Conservation (phyloP, 2,888 invertebrate genomes). For the Andrena flavipes region DNA sequence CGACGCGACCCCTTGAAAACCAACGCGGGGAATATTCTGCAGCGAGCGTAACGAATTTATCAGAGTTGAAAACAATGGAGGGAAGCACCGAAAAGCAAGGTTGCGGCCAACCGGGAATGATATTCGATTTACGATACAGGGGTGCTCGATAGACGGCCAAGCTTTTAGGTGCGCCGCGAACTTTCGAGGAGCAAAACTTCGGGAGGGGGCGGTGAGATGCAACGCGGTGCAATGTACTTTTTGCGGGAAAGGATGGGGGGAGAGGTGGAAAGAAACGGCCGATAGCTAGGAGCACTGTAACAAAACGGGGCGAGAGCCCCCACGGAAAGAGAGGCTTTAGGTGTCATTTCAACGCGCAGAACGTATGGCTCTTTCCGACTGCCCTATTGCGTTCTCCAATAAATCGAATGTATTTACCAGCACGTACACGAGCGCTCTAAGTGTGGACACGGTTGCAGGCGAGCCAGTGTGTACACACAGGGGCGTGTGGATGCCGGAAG, state of each 20-base stretch:
- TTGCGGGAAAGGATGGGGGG: not conserved
- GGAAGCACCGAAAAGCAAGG: not conserved
- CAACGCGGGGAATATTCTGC: not conserved
- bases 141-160: not conserved
- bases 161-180: not conserved
- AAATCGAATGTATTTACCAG: slow-evolving; percentile 73
- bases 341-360: slow-evolving; percentile 58
- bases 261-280: slow-evolving; percentile 11
- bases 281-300: slow-evolving; percentile 60
- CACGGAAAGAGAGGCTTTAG: slow-evolving; percentile 67
- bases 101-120: not conserved
- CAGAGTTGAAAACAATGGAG: slow-evolving; percentile 6
- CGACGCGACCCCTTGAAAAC: not conserved
- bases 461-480: slow-evolving; percentile 7
- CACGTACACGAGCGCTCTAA: slow-evolving; percentile 7
- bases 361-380: slow-evolving; percentile 63
- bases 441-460: not conserved
- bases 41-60: not conserved
- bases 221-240: not conserved
- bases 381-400: slow-evolving; percentile 62
- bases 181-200: not conserved
- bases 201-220: not conserved
- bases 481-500: slow-evolving; percentile 49
- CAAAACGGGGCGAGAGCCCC: slow-evolving; percentile 48
- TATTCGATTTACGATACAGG: slow-evolving; percentile 17